Conservation (phyloP, 2,113 vertebrate species). For the Mesitornis unicolor region DNA sequence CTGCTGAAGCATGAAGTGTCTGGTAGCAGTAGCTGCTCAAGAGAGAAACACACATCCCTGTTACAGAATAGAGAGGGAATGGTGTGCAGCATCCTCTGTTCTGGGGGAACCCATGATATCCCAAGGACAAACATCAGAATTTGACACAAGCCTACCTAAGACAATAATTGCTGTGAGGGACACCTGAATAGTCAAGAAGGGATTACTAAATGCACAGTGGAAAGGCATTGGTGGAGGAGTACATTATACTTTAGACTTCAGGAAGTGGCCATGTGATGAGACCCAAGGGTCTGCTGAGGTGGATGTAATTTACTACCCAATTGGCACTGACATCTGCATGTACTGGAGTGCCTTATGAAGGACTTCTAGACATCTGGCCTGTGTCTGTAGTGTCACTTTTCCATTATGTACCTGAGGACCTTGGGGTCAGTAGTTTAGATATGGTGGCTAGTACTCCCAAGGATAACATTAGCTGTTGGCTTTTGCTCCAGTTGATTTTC, state of each 20-base stretch:
- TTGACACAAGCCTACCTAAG: neutral
- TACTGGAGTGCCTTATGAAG: neutral
- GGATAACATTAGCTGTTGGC: neutral
- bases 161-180: neutral
- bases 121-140: neutral
- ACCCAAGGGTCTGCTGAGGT: neutral
- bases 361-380: neutral
- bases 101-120: neutral
- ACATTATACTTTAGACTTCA: neutral
- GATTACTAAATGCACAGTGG: rapidly evolving
- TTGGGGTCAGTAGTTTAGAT: neutral
- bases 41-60: neutral
- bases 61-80: neutral
- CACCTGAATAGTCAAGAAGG: neutral
- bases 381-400: neutral
- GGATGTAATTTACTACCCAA: neutral
- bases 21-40: neutral
- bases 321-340: rapidly evolving
- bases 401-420: neutral
- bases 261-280: neutral
- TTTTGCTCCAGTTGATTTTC: neutral
- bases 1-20: neutral
- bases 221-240: neutral
- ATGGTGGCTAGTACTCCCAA: neutral
- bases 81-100: neutral